Evolutionary conservation across 2,113 vertebrate genomes (phyloP), one percentile per base, ranked within the genome.

Genomic region (Geococcyx californianus): DNA sequence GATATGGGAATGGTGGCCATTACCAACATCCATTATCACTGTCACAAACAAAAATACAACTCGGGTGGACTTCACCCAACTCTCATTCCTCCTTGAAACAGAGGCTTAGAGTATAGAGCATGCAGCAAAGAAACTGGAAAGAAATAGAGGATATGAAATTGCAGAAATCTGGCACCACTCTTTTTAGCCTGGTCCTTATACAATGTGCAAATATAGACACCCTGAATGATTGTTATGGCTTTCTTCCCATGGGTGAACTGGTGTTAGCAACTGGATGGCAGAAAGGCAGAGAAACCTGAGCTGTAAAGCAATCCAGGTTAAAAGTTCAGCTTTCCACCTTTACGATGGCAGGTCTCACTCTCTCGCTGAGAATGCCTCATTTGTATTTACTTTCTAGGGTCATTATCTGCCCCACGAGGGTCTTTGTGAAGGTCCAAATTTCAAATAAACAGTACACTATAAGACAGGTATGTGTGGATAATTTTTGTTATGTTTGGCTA

Each of bases 391-490:
- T 95, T 96, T 92, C 73, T 94, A 88, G 91, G 40, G 93, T 96
- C 92, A 96, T 97, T 97, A 94, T 91, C 96, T 84, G 94, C 97
- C 98, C 98, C 97, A 90, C 1, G 98, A 97, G 98, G 97, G 95
- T 93, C 94, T 97, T 96, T 97, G 96, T 94, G 97, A 93, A 45
- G 93, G 97, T 97, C 98, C 98, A 96, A 75, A 97, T 98, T 98
- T 98, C 96, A 95, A 95, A 97, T 97, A 97, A 98, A 97, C 98
- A 97, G 95, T 89, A 96, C 66, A 84, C 94, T 93, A 92, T 97
- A 97, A 98, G 96, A 98, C 98, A 98, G 97, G 98, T 98, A 98
- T 97, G 98, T 98, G 98, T 97, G 97, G 97, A 97, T 98, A 96
- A 96, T 97, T 97, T 98, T 98, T 98, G 98, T 98, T 98, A 95